These are phyloP conservation scores for Sparidentex hasta DNA, from an alignment of 2,797 vertebrate species.

Conservation along the genomic window DNA sequence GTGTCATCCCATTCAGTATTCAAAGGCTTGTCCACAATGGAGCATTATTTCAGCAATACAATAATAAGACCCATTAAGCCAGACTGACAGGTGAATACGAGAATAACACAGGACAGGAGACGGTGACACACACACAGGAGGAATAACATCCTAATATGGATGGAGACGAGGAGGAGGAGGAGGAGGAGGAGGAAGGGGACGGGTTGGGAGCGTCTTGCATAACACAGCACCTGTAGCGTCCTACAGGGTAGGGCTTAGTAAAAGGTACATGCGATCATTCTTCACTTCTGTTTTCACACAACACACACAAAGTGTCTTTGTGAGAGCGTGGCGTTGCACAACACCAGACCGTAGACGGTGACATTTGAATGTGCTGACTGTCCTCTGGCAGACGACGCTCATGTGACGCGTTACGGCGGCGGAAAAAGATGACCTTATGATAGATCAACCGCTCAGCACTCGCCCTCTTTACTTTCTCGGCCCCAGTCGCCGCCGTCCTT, in stretches of 20 bases:
- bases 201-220: conserved; percentile 47
- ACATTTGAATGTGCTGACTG: conserved; percentile 86
- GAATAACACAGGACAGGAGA: conserved; percentile 57
- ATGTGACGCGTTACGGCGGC: conserved; percentile 66
- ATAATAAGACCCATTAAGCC: conserved; percentile 63
- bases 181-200: conserved; percentile 43
- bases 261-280: conserved; percentile 44
- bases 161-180: conserved; percentile 38
- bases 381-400: conserved; percentile 66
- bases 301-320: conserved; percentile 16
- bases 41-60: conserved; percentile 42
- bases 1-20: conserved; percentile 50
- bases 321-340: conserved; percentile 70
- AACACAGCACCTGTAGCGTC: conserved; percentile 51
- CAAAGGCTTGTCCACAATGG: conserved; percentile 57
- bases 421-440: conserved; percentile 88
- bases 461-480: conserved; percentile 23
- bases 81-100: conserved; percentile 68
- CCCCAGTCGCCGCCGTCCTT: conserved; percentile 14
- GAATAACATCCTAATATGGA: conserved; percentile 71
- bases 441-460: conserved; percentile 70
- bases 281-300: conserved; percentile 36
- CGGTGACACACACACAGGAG: conserved; percentile 48
- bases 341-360: conserved; percentile 71
- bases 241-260: conserved; percentile 26